These are phyloP conservation scores for Lampris megalopsis DNA, from an alignment of 2,113 vertebrate genomes.

Conservation along the genomic window DNA sequence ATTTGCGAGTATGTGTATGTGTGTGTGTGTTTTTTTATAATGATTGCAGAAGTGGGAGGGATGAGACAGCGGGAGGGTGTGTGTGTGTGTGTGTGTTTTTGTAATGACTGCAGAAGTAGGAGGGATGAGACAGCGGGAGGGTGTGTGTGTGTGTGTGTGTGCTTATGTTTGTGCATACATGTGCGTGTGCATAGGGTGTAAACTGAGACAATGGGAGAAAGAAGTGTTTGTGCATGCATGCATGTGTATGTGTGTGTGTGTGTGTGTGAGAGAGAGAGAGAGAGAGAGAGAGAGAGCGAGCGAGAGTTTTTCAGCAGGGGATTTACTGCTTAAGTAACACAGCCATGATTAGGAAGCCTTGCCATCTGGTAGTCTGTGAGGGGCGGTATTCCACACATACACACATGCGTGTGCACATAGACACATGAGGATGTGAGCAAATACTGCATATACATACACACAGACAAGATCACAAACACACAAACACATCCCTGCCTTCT, in stretches of 20 bases:
- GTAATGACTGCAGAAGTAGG: neutral
- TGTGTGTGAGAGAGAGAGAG: neutral
- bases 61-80: no score
- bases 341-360: slow-evolving; percentile 56
- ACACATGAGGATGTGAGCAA: neutral
- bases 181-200: slow-evolving; percentile 11
- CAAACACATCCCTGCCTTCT: neutral
- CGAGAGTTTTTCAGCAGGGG: slow-evolving; percentile 29
- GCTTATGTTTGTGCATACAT: neutral
- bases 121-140: neutral
- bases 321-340: slow-evolving; percentile 70
- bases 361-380: slow-evolving; percentile 67
- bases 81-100: neutral
- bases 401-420: neutral
- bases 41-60: no score
- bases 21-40: no score
- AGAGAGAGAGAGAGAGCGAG: no score
- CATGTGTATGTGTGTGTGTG: slow-evolving; percentile 1
- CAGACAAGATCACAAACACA: neutral
- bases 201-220: neutral
- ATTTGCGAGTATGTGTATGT: no score
- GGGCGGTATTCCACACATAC: slow-evolving; percentile 41
- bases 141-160: neutral
- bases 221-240: slow-evolving; percentile 2
- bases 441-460: neutral